Base-by-base conservation (phyloP, 2,797 vertebrate genomes). In the Poeciliopsis turneri region DNA sequence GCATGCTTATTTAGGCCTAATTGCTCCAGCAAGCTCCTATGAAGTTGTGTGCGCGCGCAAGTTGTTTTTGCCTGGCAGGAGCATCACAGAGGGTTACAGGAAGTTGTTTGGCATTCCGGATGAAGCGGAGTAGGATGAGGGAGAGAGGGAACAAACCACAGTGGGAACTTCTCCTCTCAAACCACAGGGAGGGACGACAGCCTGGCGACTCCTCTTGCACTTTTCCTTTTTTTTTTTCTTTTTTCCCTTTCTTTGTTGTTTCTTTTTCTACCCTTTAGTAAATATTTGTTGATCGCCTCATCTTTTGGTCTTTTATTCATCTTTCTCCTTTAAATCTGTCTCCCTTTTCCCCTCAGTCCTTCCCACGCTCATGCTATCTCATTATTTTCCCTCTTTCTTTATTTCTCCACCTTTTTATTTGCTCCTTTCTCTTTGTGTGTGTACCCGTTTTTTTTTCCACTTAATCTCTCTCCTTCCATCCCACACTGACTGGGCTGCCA, bases 41-140 rank as follows among this genome's bases (percentile, higher is more conserved):
- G 64, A 68, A 20, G 25, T 41, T 9, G 70, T 64, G 78, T 46
- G 64, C 68, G 39, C 25, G 11, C 25, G 11, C 6, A 51, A 18
- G 72, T 72, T 61, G 36, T 57, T 70, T 85, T 84, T 88, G 88
- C 82, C 87, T 89, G 87, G 86, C 88, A 90, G 84, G 75, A 84
- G 85, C 78, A 87, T 89, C 86, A 84, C 84, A 89, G 79, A 88
- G 83, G 78, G 86, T 86, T 78, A 72, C 87, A 93, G 91, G 89
- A 92, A 92, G 91, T 90, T 83, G 88, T 91, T 92, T 91, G 84
- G 86, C 77, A 84, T 86, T 89, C 86, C 90, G 86, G 80, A 77
- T 84, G 80, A 79, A 59, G 84, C 73, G 46, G 80, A 84, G 84
- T 77, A 80, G 82, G 76, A 77, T 70, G 74, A 76, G 68, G 53